Percentiles rank a stretch among this genome's conserved stretches.
These are phyloP conservation scores for Eudyptes chrysolophus DNA, from an alignment of 2,113 vertebrate species.

Conservation along the genomic window DNA sequence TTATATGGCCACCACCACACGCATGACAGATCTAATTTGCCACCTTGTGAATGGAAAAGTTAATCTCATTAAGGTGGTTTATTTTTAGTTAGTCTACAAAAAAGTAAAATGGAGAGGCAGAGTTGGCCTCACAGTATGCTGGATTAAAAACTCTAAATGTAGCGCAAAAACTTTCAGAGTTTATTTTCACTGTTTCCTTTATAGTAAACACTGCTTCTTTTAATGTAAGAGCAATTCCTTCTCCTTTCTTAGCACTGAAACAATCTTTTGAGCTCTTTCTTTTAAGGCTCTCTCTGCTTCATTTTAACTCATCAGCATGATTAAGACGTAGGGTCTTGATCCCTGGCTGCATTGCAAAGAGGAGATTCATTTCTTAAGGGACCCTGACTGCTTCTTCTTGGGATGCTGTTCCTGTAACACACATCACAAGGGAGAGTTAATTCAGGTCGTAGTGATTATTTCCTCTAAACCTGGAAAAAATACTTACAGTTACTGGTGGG, in stretches of 20 bases:
- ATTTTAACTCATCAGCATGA: neutral
- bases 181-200: conserved; percentile 34
- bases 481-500: neutral
- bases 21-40: neutral
- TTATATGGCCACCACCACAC: neutral
- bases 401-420: neutral
- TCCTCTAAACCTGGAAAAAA: neutral
- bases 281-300: neutral
- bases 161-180: neutral
- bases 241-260: neutral
- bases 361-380: neutral
- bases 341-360: neutral
- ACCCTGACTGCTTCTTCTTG: neutral
- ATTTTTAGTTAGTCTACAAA: neutral
- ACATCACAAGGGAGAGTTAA: neutral
- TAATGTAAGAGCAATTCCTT: neutral
- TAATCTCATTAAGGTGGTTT: neutral
- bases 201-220: neutral
- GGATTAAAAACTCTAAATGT: neutral
- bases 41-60: conserved; percentile 12
- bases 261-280: neutral
- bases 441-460: neutral
- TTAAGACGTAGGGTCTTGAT: neutral
- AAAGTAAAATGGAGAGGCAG: neutral
- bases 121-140: neutral